These are phyloP conservation scores for Proteles cristata DNA, from an alignment of 2,113 vertebrate genomes.

Conservation along the genomic window DNA sequence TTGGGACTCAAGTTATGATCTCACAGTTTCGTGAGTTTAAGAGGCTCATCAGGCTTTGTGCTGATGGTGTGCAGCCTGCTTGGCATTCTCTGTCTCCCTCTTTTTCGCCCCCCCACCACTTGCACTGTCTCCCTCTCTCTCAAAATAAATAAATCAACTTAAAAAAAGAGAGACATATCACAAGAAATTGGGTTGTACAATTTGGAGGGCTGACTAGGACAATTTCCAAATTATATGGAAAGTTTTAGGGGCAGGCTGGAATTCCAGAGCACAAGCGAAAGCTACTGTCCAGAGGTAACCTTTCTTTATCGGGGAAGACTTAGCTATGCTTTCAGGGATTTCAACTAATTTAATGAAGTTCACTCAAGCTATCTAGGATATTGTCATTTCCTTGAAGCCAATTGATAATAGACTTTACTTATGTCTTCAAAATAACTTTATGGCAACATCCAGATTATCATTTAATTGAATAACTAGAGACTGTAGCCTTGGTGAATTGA, in stretches of 20 bases:
- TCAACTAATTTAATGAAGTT: neutral
- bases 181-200: neutral
- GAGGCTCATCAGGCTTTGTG: too few species aligned
- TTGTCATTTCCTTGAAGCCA: neutral
- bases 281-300: neutral
- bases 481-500: neutral
- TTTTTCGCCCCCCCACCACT: too few species aligned
- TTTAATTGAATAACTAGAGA: neutral
- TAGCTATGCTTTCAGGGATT: neutral
- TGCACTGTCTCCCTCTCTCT: too few species aligned
- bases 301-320: neutral
- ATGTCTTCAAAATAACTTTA: neutral
- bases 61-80: too few species aligned
- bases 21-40: too few species aligned
- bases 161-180: neutral
- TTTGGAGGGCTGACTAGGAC: neutral
- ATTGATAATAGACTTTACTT: neutral
- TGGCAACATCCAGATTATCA: neutral
- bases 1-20: too few species aligned
- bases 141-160: too few species aligned
- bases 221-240: neutral
- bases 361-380: neutral
- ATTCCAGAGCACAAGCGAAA: neutral
- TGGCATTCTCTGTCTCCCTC: too few species aligned
- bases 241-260: neutral